Base-by-base conservation (phyloP, 2,888 invertebrate species). In the Argyresthia goedartella region DNA sequence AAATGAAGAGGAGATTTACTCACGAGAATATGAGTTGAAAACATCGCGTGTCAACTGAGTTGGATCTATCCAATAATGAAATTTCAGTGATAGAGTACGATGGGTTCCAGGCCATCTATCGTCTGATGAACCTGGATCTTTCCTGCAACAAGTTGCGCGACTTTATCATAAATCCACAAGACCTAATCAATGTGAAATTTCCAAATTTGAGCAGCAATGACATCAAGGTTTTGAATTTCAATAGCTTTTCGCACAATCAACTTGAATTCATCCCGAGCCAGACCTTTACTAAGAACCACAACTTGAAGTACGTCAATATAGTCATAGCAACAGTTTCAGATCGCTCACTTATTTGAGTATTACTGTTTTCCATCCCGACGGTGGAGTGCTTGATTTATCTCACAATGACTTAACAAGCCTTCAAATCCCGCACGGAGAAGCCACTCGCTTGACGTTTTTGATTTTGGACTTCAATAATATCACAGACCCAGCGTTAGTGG, bases 341-440 rank as follows among this genome's bases (percentile, higher is more conserved):
- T 61, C 63, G 42, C 52, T 81, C 3, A 63, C 70, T 15, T 63
- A 64, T 53, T 61, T 85, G 8, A 64, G 65, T 9, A 73, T 85
- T 43, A 60, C 55, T 41, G 69, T 71, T 53, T 82, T 85, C 39
- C 75, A 82, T 53, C 61, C 67, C 0, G 66, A 69, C 35, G 81
- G 82, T n/a, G 85, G 84, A 4, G 64, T 74, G 7, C 54, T 86
- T 25, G 81, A 85, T 56, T 62, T 86, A 16, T 82, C 84, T 6
- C 71, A 81, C 55, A 86, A 84, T 52, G 69, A 59, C 7, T 57
- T 86, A 35, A 66, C 64, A 8, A 60, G 60, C 46, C 58, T 85
- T 7, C 66, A 54, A 13, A 69, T 84, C 47, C 71, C 75, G 1
- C 55, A 53, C 1, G 74, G 72, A 0, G 76, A 82, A 54, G 76